Evolutionary conservation across 1,140 invertebrate genomes (phyloP).

Genomic region (Alviniconcha marisindica): DNA sequence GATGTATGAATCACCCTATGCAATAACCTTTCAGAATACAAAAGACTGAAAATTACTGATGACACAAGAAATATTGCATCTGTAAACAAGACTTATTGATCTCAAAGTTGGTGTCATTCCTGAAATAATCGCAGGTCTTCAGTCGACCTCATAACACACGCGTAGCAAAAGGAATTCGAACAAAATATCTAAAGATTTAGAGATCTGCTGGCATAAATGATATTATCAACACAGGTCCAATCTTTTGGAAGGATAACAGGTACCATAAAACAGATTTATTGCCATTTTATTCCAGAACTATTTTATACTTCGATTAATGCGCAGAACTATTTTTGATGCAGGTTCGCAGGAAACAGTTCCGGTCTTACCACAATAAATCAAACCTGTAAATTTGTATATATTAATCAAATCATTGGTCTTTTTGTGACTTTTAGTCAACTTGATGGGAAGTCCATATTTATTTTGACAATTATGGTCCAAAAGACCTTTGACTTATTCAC

Average conservation of each 20-base stretch:
- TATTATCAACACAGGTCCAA: no score
- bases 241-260: no score
- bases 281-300: neutral
- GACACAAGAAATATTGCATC: neutral
- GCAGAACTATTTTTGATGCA: neutral
- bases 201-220: no score
- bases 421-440: no score
- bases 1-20: neutral
- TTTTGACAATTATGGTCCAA: neutral
- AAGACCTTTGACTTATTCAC: neutral
- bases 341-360: neutral
- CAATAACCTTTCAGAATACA: neutral
- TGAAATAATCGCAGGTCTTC: constrained; percentile 27
- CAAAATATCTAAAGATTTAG: neutral
- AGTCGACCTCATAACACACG: constrained; percentile 27
- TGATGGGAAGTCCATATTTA: no score
- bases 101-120: constrained; percentile 28
- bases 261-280: no score
- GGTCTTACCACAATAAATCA: no score
- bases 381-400: neutral
- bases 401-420: neutral
- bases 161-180: neutral
- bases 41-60: neutral
- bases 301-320: neutral
- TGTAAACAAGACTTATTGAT: constrained; percentile 26